These are phyloP conservation scores for Sinocyclocheilus rhinocerous DNA, from an alignment of 2,113 vertebrate species.

Conservation along the genomic window DNA sequence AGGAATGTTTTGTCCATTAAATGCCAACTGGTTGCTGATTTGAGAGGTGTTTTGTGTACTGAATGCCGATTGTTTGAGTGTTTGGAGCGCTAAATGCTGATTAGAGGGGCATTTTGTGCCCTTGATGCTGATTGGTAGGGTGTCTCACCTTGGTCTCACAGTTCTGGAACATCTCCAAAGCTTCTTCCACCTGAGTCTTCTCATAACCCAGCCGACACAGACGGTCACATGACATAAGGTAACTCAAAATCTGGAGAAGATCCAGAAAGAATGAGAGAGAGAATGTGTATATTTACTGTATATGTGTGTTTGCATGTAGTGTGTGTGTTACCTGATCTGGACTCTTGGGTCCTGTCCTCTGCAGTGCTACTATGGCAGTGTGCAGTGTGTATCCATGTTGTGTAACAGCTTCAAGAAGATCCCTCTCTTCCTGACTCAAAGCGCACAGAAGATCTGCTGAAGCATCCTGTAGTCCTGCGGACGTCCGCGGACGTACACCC, in stretches of 20 bases:
- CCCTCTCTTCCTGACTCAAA: conserved; percentile 88
- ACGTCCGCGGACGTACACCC: conserved; percentile 56
- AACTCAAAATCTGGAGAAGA: conserved; percentile 83
- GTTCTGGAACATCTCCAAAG: conserved; percentile 98
- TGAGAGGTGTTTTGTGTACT: too few relatives aligned
- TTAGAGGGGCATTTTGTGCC: neutral
- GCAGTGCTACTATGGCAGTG: conserved; percentile 87
- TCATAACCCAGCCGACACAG: conserved; percentile 88
- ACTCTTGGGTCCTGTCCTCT: conserved; percentile 86
- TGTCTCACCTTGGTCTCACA: conserved; percentile 88
- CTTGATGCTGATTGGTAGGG: neutral
- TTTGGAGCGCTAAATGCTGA: too few relatives aligned
- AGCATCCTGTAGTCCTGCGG: conserved; percentile 70
- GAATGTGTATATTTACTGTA: neutral
- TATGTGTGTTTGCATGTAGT: neutral
- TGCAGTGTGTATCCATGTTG: conserved; percentile 84
- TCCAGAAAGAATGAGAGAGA: neutral
- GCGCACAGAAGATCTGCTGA: conserved; percentile 83
- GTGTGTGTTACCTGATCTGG: conserved; percentile 80
- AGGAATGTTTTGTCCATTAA: too few relatives aligned
- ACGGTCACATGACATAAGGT: conserved; percentile 83
- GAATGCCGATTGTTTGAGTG: too few relatives aligned
- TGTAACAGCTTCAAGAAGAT: conserved; percentile 85
- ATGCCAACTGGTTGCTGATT: too few relatives aligned
- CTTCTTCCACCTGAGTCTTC: conserved; percentile 90